A percentile compares a stretch with the other conserved stretches of the same genome.
These are phyloP conservation scores for Hemiscyllium ocellatum DNA, from an alignment of 2,113 vertebrate genomes.

Conservation along the genomic window DNA sequence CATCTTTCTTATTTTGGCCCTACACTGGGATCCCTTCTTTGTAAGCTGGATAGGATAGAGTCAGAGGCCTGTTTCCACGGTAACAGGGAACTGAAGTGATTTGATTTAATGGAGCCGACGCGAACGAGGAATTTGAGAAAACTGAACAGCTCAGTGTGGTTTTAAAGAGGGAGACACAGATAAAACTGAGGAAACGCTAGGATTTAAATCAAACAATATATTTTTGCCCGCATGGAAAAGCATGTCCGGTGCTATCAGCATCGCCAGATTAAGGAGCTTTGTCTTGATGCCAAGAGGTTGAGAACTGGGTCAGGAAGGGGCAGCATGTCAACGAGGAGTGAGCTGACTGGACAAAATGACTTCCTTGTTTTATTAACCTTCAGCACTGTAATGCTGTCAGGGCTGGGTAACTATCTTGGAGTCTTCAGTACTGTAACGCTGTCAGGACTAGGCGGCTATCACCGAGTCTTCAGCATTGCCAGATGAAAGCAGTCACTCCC, in stretches of 20 bases:
- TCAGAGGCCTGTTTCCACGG: neutral
- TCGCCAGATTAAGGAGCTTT: neutral
- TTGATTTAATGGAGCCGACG: too few species aligned
- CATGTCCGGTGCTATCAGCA: neutral
- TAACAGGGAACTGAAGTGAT: neutral
- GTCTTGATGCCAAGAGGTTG: neutral
- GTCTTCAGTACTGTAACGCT: neutral
- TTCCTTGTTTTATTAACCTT: neutral
- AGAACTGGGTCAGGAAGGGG: neutral
- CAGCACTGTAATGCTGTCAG: neutral
- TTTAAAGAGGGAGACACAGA: neutral
- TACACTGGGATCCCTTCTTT: too few species aligned
- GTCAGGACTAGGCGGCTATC: neutral
- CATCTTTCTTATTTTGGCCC: too few species aligned
- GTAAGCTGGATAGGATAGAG: neutral
- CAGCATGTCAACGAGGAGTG: neutral
- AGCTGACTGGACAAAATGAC: neutral
- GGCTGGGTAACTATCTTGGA: neutral
- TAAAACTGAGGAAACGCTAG: neutral
- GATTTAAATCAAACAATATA: neutral
- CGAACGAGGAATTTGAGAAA: neutral
- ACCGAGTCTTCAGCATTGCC: neutral
- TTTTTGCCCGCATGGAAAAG: neutral
- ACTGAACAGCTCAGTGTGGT: neutral
- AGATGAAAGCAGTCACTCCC: neutral